Evolutionary conservation across 2,113 vertebrate species (phyloP), one percentile per base, ranked within the genome.

Genomic region (Rhombomys opimus): DNA sequence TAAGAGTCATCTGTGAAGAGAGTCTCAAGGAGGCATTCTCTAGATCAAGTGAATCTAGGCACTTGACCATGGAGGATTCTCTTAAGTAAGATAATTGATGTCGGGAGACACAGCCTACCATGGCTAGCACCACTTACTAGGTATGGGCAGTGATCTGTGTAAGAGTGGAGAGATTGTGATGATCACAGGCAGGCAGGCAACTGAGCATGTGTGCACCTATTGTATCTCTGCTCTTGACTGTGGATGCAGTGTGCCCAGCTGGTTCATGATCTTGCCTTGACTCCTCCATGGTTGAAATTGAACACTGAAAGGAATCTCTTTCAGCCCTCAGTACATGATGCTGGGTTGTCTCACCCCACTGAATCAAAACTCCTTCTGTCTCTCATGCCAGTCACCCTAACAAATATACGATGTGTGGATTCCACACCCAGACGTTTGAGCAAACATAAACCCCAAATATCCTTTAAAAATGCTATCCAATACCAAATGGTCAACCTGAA

Each of bases 331-430:
- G 7, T 2, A 0, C 23, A 12, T 54, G 65, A 22, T 23, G 59
- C 0, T 5, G 0, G 0, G 2, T 1, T 38, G 20, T 52, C 23
- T 52, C 32, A 9, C 5, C 8, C 27, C 14, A n/a, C 0, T 59
- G 9, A 80, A 61, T 4, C n/a, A 90, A 57, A 90, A 35, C 68
- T 20, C 15, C 6, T 35, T 54, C 8, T 20, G 27, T 30, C 18
- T 7, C 7, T 35, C 15, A 72, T 25, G 14, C 70, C 23, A 22
- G 22, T 54, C 61, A 46, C 35, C 8, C 46, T 32, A 75, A 14
- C 2, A 0, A 8, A 65, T n/a, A 2, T 3, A 73, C 46, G 46
- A 5, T 46, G 46, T 46, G 0, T 38, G 23, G 32, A 2, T 10
- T 72, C 32, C 32, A 61, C 32, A 72, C 22, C 32, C 30, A 50